Evolutionary conservation across 1,140 invertebrate species (phyloP).

Genomic region (Neodiprion fabricii): DNA sequence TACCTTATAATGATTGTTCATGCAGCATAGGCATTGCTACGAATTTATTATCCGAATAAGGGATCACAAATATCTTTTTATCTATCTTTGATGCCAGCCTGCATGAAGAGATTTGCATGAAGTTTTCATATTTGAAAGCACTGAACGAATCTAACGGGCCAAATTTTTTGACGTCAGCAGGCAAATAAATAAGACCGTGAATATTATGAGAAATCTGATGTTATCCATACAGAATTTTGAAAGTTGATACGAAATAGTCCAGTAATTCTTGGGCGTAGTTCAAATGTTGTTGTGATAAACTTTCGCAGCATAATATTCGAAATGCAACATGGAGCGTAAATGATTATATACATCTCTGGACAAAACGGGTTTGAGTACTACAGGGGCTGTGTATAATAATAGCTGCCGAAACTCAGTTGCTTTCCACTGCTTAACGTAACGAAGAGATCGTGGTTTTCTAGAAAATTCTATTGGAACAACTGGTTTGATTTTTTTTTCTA

Average conservation of each 20-base stretch:
- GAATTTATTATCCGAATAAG: too few species aligned
- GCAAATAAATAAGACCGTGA: constrained; percentile 25
- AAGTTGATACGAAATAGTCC: constrained; percentile 12
- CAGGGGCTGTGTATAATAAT: constrained; percentile 36
- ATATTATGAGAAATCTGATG: constrained; percentile 22
- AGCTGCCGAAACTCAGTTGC: constrained; percentile 42
- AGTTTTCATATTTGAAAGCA: constrained; percentile 26
- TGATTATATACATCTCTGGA: constrained; percentile 13
- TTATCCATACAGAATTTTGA: constrained; percentile 19
- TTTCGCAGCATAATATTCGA: constrained; percentile 12
- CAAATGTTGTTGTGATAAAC: constrained; percentile 9
- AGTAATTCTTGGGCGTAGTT: constrained; percentile 16
- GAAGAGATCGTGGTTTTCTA: constrained; percentile 36
- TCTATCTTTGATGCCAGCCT: too few species aligned
- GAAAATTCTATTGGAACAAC: constrained; percentile 36
- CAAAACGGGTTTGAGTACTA: constrained; percentile 28
- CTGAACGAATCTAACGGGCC: constrained; percentile 23
- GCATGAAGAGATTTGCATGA: constrained; percentile 8
- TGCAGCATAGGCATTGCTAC: too few species aligned
- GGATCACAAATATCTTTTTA: too few species aligned
- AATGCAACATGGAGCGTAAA: constrained; percentile 11
- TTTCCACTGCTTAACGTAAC: constrained; percentile 36
- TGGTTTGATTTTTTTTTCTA: neutral
- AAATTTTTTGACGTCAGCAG: constrained; percentile 20
- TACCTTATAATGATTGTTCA: too few species aligned